phyloP scores from a whole-genome alignment of 2,113 vertebrate species.

The Sebastes fasciatus region DNA sequence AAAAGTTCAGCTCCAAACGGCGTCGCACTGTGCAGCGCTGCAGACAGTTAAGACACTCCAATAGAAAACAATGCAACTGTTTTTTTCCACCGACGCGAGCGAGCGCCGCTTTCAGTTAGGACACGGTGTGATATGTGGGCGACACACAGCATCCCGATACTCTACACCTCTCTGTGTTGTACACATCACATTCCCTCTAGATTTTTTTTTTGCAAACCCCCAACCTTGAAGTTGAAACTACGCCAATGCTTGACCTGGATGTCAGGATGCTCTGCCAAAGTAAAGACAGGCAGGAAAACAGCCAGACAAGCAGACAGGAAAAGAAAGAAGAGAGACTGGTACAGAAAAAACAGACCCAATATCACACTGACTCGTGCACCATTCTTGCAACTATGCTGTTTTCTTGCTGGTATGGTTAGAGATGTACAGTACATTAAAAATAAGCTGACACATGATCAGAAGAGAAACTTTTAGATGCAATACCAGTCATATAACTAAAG shows the following conservation, averaged over 20 bases:
- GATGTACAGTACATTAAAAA: neutral
- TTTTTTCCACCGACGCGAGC: too few relatives aligned
- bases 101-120: too few relatives aligned
- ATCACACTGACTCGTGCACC: neutral
- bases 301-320: slow-evolving; percentile 18
- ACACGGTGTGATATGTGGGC: too few relatives aligned
- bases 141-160: too few relatives aligned
- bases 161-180: too few relatives aligned
- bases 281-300: slow-evolving; percentile 23
- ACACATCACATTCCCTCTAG: too few relatives aligned
- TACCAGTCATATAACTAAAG: neutral
- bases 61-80: too few relatives aligned
- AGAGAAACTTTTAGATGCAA: neutral
- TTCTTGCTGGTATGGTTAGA: neutral
- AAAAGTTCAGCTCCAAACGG: too few relatives aligned
- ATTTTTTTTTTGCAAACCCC: too few relatives aligned
- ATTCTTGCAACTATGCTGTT: neutral
- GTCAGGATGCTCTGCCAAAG: slow-evolving; percentile 16
- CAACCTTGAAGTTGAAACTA: too few relatives aligned
- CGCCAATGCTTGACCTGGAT: neutral
- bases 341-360: slow-evolving; percentile 4
- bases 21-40: too few relatives aligned
- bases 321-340: slow-evolving; percentile 7
- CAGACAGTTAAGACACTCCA: too few relatives aligned
- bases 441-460: neutral